Conservation (phyloP, 2,797 vertebrate genomes). For the Sternarchorhynchus goeldii region DNA sequence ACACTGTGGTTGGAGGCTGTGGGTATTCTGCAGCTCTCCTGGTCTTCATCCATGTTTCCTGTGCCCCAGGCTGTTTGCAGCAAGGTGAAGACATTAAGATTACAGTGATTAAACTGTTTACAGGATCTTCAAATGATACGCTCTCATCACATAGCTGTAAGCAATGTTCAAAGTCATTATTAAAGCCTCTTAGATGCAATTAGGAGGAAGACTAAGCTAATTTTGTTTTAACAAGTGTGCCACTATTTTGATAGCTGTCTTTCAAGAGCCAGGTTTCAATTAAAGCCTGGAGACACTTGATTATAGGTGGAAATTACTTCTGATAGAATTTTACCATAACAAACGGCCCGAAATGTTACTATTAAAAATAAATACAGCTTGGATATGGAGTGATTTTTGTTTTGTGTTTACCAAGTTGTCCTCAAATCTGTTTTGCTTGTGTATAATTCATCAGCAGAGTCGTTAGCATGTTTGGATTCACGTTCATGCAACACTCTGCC, state of each 20-base stretch:
- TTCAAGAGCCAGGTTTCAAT: constrained; percentile 35
- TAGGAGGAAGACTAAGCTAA: constrained; percentile 23
- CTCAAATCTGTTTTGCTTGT: constrained; percentile 45
- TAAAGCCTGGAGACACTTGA: constrained; percentile 31
- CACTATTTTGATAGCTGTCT: constrained; percentile 44
- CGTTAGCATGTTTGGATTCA: constrained; percentile 55
- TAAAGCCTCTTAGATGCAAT: constrained; percentile 35
- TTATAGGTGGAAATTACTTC: constrained; percentile 39
- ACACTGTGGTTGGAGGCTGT: constrained; percentile 11
- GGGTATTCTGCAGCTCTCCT: constrained; percentile 31
- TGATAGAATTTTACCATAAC: constrained; percentile 33
- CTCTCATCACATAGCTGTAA: constrained; percentile 41
- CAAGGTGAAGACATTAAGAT: constrained; percentile 43
- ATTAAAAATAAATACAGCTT: constrained; percentile 42
- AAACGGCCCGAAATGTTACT: constrained; percentile 14
- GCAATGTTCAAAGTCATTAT: constrained; percentile 19
- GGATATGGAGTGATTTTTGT: constrained; percentile 49
- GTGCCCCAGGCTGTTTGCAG: constrained; percentile 41
- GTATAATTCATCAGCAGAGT: constrained; percentile 54
- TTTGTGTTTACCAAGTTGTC: constrained; percentile 53
- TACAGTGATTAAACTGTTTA: constrained; percentile 48
- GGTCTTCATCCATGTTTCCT: constrained; percentile 38
- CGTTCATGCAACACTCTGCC: constrained; percentile 25
- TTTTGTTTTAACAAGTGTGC: constrained; percentile 26
- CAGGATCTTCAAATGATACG: constrained; percentile 30